A percentile compares a stretch with the other conserved stretches of the same genome.
phyloP scores from a whole-genome alignment of 2,888 invertebrate species.

The Trachelus stipa region DNA sequence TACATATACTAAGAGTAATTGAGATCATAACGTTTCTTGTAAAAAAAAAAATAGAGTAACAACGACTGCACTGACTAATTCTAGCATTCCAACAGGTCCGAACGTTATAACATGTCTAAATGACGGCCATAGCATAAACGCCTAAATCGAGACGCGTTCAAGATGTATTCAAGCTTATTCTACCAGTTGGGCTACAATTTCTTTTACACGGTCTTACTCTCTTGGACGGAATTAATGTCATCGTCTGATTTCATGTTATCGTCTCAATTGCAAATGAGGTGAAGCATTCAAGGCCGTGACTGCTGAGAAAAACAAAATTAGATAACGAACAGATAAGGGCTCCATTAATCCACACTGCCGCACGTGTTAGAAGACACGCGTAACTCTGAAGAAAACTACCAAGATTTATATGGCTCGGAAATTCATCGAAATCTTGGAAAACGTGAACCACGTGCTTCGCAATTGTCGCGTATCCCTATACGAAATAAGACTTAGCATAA shows the following conservation, averaged over 20 bases:
- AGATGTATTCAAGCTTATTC: too few species aligned
- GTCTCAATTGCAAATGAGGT: neutral
- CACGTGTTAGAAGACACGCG: neutral
- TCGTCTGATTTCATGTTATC: too few species aligned
- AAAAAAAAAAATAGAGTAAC: neutral
- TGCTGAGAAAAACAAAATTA: neutral
- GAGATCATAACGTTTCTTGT: neutral
- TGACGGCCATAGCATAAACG: neutral
- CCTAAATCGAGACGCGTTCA: too few species aligned
- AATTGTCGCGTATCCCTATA: neutral
- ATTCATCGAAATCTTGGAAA: neutral
- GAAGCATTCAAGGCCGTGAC: neutral
- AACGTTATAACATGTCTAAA: neutral
- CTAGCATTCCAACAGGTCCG: neutral
- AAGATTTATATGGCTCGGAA: neutral
- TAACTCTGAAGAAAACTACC: neutral
- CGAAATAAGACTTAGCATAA: neutral
- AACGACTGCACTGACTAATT: neutral
- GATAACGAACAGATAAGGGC: neutral
- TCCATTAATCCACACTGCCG: neutral
- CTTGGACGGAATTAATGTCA: neutral
- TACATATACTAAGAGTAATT: too few species aligned
- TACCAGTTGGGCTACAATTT: too few species aligned
- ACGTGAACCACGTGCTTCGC: neutral
- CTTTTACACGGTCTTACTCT: neutral